Conservation (phyloP, 2,113 vertebrate genomes). For the Corvus cornix region DNA sequence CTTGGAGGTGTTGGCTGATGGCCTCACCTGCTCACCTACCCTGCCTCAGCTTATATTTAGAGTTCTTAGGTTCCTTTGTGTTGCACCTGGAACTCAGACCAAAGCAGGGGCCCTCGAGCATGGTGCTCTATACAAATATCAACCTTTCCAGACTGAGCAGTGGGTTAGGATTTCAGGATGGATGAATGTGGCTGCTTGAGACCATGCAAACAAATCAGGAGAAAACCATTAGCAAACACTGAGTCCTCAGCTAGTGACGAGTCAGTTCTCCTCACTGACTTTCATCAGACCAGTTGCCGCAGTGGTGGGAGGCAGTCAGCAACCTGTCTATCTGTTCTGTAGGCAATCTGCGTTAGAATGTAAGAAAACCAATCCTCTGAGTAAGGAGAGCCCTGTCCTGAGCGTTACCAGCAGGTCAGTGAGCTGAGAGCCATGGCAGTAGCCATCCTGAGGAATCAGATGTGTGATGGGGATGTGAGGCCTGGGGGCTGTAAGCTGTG, state of each 20-base stretch:
- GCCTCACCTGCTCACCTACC: neutral
- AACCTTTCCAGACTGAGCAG: neutral
- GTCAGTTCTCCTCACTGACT: neutral
- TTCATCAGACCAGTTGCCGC: neutral
- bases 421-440: neutral
- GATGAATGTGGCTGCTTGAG: neutral
- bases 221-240: neutral
- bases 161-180: neutral
- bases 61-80: neutral
- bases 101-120: neutral
- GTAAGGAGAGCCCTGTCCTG: neutral
- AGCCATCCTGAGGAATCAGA: neutral
- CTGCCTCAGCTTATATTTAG: neutral
- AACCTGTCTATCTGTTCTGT: neutral
- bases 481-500: neutral
- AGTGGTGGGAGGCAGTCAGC: neutral
- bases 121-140: neutral
- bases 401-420: fast-evolving
- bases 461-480: fast-evolving
- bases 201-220: neutral
- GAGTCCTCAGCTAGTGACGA: neutral
- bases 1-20: neutral
- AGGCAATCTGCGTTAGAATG: neutral
- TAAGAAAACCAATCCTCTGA: neutral
- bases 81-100: neutral